Conservation (phyloP, 2,888 invertebrate species). For the Nemurella pictetii region DNA sequence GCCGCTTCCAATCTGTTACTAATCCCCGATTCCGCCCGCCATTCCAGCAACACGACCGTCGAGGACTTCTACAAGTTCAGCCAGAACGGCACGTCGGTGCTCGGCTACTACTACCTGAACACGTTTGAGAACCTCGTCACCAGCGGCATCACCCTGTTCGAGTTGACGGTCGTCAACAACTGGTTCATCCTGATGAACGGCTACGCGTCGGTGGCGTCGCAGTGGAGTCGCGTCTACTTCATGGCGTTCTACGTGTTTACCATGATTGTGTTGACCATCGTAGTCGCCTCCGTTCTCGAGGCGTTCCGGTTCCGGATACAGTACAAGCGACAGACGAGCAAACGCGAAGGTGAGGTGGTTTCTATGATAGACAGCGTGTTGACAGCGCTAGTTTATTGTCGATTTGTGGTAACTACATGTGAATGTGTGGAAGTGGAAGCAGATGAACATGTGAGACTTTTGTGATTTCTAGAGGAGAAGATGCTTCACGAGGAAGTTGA, state of each 20-base stretch:
- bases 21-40: background rate
- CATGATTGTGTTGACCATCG: constrained; percentile 89
- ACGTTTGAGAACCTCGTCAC: constrained; percentile 79
- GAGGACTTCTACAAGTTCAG: constrained; percentile 79
- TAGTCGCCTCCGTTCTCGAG: constrained; percentile 86
- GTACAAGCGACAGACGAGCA: constrained; percentile 78
- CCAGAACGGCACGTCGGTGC: constrained; percentile 63
- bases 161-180: constrained; percentile 88
- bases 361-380: background rate
- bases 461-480: constrained; percentile 64
- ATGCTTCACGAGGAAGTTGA: constrained; percentile 74
- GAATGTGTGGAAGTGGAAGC: no score
- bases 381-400: no score
- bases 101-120: constrained; percentile 86
- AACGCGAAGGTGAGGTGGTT: constrained; percentile 65
- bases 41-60: constrained; percentile 75
- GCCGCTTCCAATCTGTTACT: no score
- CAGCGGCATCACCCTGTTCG: constrained; percentile 82
- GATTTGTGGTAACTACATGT: no score
- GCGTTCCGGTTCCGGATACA: constrained; percentile 87
- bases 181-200: constrained; percentile 94
- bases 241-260: constrained; percentile 87
- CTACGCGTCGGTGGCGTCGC: constrained; percentile 69
- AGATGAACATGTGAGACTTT: background rate
- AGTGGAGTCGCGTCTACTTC: constrained; percentile 80